Percentiles rank a stretch among this genome's conserved stretches.
Conservation (phyloP, 2,797 vertebrate genomes). For the Diplodus sargus region DNA sequence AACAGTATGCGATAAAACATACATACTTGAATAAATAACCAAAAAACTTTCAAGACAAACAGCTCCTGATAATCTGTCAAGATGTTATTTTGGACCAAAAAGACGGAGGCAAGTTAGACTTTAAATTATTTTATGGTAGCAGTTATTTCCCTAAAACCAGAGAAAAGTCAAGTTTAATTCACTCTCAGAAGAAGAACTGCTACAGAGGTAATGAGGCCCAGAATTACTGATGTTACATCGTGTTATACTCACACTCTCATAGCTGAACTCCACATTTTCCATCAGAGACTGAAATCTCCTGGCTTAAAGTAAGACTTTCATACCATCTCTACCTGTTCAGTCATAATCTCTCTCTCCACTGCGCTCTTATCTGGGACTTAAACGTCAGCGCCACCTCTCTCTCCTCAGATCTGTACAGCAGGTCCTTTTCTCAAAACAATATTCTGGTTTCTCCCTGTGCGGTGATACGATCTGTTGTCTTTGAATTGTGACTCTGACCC, state of each 20-base stretch:
- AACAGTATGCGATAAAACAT: not conserved
- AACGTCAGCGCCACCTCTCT: conserved; percentile 21
- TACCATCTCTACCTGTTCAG: not conserved
- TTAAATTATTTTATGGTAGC: not conserved
- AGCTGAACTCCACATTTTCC: conserved; percentile 9
- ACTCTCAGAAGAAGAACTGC: not conserved
- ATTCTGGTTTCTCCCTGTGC: not conserved
- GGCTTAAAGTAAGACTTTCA: conserved; percentile 6
- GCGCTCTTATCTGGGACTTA: conserved; percentile 5
- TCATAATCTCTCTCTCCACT: not conserved
- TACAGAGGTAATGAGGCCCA: not conserved
- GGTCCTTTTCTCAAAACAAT: not conserved
- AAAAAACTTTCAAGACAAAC: not conserved
- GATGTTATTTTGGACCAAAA: not conserved
- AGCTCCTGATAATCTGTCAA: not conserved
- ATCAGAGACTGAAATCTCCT: conserved; percentile 9
- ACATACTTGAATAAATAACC: not conserved
- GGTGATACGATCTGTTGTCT: not conserved
- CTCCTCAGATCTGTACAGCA: not conserved
- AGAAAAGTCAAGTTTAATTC: not conserved
- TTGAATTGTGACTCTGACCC: conserved; percentile 3
- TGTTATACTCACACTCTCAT: not conserved
- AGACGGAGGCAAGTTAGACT: not conserved
- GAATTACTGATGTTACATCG: not conserved
- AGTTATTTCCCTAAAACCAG: not conserved